A percentile compares a stretch with the other conserved stretches of the same genome.
Conservation (phyloP, 2,888 invertebrate species). For the Xestoiulus laeticollis region DNA sequence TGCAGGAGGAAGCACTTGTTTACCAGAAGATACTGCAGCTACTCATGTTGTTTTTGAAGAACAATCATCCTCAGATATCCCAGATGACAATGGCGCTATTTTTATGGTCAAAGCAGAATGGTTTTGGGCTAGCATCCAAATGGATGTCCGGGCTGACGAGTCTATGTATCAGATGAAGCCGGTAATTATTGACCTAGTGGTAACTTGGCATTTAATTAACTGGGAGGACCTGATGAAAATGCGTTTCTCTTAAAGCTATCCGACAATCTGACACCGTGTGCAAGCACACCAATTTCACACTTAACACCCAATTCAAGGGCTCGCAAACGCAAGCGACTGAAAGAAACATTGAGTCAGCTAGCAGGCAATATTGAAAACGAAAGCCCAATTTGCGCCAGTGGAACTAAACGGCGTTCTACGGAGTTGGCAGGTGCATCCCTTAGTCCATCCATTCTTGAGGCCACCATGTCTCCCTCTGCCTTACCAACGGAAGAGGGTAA, state of each 20-base stretch:
- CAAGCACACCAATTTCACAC: constrained; percentile 31
- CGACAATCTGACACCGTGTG: not conserved
- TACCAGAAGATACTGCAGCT: constrained; percentile 80
- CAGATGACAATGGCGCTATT: constrained; percentile 61
- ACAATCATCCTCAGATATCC: constrained; percentile 55
- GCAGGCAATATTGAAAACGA: constrained; percentile 61
- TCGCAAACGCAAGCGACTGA: constrained; percentile 83
- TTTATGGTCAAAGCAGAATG: constrained; percentile 90
- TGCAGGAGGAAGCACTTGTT: constrained; percentile 75
- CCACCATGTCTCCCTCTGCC: constrained; percentile 80
- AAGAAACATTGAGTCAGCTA: constrained; percentile 71
- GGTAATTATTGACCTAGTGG: constrained; percentile 68
- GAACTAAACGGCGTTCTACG: constrained; percentile 75
- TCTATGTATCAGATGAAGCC: constrained; percentile 87
- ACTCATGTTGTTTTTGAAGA: constrained; percentile 82
- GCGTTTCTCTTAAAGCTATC: not conserved
- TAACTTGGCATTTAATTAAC: constrained; percentile 54
- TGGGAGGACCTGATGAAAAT: constrained; percentile 21
- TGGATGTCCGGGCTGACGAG: constrained; percentile 92
- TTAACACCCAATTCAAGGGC: constrained; percentile 63
- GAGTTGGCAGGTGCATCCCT: constrained; percentile 85
- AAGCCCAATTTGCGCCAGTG: constrained; percentile 61
- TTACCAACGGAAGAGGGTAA: not conserved
- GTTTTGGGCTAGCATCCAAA: constrained; percentile 99
- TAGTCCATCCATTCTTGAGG: constrained; percentile 88